Evolutionary conservation across 2,888 invertebrate species (phyloP), one percentile per base, ranked within the genome.

Genomic region (Onchidella celtica): DNA sequence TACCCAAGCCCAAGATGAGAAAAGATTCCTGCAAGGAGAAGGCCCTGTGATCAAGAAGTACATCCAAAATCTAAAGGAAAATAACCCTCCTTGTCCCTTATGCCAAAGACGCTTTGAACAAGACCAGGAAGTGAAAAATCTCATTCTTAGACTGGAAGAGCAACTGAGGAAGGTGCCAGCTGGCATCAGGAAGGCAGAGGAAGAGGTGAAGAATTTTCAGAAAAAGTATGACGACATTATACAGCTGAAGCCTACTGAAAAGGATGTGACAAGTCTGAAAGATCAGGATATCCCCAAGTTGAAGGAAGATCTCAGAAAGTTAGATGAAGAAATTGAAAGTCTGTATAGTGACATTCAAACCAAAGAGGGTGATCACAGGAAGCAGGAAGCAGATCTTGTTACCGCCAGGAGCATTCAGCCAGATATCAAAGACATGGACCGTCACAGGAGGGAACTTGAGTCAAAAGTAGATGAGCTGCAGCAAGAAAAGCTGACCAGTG

Each of bases 401-500:
- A 92, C 94, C 76, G 95, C 94, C 32, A 94, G 94, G 82, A 92
- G 94, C 83, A 95, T 97, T 85, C 94, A 96, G 80, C 95, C 96
- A 0, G 97, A 97, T 91, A 95, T 97, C 92, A 95, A 96, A 0
- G 93, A 96, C 34, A 95, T 97, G 82, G 98, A 98, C 93, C 95
- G 96, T 86, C 95, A 90, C 82, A 86, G 89, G 65, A 90, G 87
- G 27, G 93, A 85, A 73, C 85, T 92, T 69, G 86, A 88, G 75
- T 74, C 87, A 0, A 84, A 86, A n/a, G 87, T 92, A 32, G 91
- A 91, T 83, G 83, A 86, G 36, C 85, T 91, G 84, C 87, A 87
- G 72, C 86, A 85, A 32, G 91, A 91, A 80, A 90, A 90, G 81
- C 86, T 93, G 82, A 81, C 86, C 78, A 91, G 92, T 55, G 91